phyloP scores from a whole-genome alignment of 2,797 vertebrate species.

The Lithobates pipiens region DNA sequence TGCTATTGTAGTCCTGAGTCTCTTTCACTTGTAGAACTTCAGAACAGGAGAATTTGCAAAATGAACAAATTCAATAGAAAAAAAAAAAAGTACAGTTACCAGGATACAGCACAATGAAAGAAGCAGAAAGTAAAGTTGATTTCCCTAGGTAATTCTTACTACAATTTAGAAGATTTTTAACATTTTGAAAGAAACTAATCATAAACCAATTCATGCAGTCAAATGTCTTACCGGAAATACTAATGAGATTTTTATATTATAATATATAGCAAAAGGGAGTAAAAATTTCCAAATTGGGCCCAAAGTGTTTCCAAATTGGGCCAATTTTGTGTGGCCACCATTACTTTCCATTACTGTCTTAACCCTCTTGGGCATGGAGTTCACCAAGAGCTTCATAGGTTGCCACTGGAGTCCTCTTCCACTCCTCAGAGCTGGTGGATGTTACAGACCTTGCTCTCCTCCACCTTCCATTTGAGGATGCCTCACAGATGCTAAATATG shows the following conservation, averaged over 20 bases:
- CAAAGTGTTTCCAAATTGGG: too few species aligned
- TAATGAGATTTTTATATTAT: too few species aligned
- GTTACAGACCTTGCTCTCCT: too few species aligned
- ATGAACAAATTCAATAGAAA: background rate
- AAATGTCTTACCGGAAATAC: background rate
- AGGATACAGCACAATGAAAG: background rate
- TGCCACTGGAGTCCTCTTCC: too few species aligned
- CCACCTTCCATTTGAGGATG: too few species aligned
- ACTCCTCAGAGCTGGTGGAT: too few species aligned
- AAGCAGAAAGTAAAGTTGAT: background rate
- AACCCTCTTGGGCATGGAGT: too few species aligned
- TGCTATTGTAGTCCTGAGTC: background rate
- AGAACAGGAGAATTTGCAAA: background rate
- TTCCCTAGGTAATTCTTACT: background rate
- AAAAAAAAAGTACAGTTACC: background rate
- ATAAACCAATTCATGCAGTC: background rate
- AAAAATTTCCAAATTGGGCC: background rate
- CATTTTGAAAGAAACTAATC: background rate
- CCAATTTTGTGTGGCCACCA: too few species aligned
- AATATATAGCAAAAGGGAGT: too few species aligned
- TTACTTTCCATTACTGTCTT: too few species aligned
- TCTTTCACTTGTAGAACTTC: background rate
- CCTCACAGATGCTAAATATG: too few species aligned
- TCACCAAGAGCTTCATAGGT: too few species aligned
- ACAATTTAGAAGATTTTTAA: background rate